Evolutionary conservation across 2,113 vertebrate species (phyloP), one percentile per base, ranked within the genome.

Genomic region (Balaenoptera acutorostrata): DNA sequence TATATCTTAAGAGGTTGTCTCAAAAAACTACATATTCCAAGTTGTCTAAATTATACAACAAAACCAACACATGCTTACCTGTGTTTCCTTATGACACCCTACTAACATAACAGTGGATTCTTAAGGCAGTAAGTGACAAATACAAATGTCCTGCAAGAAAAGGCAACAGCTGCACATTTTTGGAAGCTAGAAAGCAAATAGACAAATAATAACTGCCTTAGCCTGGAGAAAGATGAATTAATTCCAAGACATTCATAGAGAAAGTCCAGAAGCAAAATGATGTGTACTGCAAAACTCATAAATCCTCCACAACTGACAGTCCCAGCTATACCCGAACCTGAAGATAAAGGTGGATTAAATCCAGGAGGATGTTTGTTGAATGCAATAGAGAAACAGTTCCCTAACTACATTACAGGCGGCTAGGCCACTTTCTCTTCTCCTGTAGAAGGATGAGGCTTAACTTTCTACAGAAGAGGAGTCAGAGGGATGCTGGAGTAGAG

Each of bases 51-150:
- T 80, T 93, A 2, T 74, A 52, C 1, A 80, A 41, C 20, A 44
- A 8, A 75, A 66, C 2, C 12, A 89, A 49, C 2, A 52, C 3
- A 72, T 8, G 33, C 14, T 93, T 85, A n/a, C 3, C 31, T 93
- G 46, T 59, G 25, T 83, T 96, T 95, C 17, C 39, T 86, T 8
- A n/a, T 87, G 41, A 44, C 63, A 68, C 23, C 0, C 41, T 75
- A 41, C 36, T 94, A 66, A 95, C 69, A 63, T 89, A 83, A 46
- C 2, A 27, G 49, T 57, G 14, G 5, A 59, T 84, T 92, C 66
- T 93, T 46, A 92, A 74, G 20, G 10, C 29, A 68, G 64, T 92
- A 96, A 82, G 64, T 27, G 31, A 93, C n/a, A 95, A 95, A 85
- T 57, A 78, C 17, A 92, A 87, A 18, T 41, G 8, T 31, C 49